These are phyloP conservation scores for Sesamia nonagrioides DNA, from an alignment of 1,140 invertebrate genomes.

Conservation along the genomic window DNA sequence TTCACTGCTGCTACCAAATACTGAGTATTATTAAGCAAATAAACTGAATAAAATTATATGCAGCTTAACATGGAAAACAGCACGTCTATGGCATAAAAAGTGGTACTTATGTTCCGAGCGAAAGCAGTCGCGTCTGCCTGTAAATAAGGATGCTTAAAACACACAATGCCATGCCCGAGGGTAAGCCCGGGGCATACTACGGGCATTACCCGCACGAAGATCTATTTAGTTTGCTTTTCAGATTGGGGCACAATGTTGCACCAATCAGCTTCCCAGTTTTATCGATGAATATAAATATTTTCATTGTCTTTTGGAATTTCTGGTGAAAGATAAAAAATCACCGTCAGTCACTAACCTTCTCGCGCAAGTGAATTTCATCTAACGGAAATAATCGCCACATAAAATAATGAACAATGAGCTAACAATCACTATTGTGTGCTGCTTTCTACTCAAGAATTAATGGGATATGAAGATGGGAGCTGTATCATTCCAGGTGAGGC, in stretches of 20 bases:
- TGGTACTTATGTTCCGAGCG: slow-evolving; percentile 5
- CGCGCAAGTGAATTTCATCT: slow-evolving; percentile 10
- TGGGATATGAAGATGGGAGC: slow-evolving; percentile 15
- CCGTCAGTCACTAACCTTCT: slow-evolving; percentile 10
- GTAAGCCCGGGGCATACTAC: neutral
- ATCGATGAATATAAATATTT: slow-evolving; percentile 9
- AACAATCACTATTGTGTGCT: slow-evolving; percentile 18
- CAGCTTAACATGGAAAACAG: slow-evolving; percentile 13
- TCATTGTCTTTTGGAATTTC: neutral
- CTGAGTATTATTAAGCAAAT: neutral
- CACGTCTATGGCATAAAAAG: slow-evolving; percentile 16
- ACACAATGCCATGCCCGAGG: slow-evolving; percentile 31
- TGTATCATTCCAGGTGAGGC: no score
- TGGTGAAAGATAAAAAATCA: no score
- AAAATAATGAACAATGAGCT: slow-evolving; percentile 33
- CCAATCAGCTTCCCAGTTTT: neutral
- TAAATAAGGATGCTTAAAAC: slow-evolving; percentile 37
- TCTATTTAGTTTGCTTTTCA: slow-evolving; percentile 18
- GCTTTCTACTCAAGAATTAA: slow-evolving; percentile 6
- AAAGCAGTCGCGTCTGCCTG: slow-evolving; percentile 21
- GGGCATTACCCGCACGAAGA: slow-evolving; percentile 9
- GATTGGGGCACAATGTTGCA: slow-evolving; percentile 14
- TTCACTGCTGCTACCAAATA: neutral
- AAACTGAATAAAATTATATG: slow-evolving; percentile 1
- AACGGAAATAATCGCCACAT: slow-evolving; percentile 16